Evolutionary conservation across 1,140 invertebrate genomes (phyloP).

Genomic region (Listronotus oregonensis): DNA sequence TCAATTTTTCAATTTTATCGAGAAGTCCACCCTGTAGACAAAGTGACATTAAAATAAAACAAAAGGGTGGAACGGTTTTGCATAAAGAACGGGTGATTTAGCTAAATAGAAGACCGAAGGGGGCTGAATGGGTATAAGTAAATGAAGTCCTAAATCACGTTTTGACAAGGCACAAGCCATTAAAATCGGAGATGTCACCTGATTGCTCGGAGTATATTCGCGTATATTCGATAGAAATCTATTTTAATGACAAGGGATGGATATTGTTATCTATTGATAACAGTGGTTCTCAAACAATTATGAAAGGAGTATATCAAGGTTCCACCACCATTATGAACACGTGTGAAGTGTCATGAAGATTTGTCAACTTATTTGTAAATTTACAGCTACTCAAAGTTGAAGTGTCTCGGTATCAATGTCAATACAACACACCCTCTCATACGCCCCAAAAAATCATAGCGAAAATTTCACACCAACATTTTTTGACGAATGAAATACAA

Average conservation of each 20-base stretch:
- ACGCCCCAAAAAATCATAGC: too few relatives aligned
- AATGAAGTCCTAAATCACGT: conserved; percentile 19
- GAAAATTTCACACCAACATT: too few relatives aligned
- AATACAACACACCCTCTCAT: too few relatives aligned
- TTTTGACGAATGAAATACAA: too few relatives aligned
- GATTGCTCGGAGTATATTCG: conserved; percentile 36
- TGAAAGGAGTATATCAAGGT: too few relatives aligned
- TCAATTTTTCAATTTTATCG: too few relatives aligned
- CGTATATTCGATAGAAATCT: conserved; percentile 34
- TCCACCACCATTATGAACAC: too few relatives aligned
- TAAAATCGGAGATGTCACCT: conserved; percentile 48
- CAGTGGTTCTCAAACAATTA: conserved; percentile 35
- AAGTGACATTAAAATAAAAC: conserved; percentile 14
- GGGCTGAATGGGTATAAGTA: conserved; percentile 5
- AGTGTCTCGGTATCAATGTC: too few relatives aligned
- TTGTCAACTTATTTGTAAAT: too few relatives aligned
- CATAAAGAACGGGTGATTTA: background rate
- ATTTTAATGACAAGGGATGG: conserved; percentile 34
- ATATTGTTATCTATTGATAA: conserved; percentile 37
- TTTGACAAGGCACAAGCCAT: conserved; percentile 37
- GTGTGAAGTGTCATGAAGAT: too few relatives aligned
- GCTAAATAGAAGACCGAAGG: conserved; percentile 1
- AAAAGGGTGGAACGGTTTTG: conserved; percentile 13
- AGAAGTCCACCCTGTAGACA: too few relatives aligned
- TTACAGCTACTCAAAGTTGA: too few relatives aligned